phyloP scores from a whole-genome alignment of 2,888 invertebrate species.

The Pristionchus fissidentatus region DNA sequence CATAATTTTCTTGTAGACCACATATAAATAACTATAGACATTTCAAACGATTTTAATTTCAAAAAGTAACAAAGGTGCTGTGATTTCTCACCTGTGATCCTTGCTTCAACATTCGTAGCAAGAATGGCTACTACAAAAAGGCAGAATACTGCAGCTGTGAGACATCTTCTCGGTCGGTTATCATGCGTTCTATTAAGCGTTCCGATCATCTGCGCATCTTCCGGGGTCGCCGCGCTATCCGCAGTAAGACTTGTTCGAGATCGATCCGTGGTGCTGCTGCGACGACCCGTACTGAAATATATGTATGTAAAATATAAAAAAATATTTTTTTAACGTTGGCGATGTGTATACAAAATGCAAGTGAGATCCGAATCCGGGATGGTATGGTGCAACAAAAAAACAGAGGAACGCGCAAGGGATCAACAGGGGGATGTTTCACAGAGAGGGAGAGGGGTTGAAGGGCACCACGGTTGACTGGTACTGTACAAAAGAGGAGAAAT shows the following conservation, averaged over 20 bases:
- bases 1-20: too few relatives aligned
- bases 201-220: conserved; percentile 36
- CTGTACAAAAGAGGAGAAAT: background rate
- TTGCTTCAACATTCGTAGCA: background rate
- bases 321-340: background rate
- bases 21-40: too few relatives aligned
- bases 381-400: background rate
- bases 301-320: background rate
- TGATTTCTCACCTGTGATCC: background rate
- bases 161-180: background rate
- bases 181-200: background rate
- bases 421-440: background rate
- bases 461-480: background rate
- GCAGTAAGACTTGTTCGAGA: background rate
- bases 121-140: background rate
- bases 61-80: too few relatives aligned
- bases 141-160: background rate
- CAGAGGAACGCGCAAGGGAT: background rate
- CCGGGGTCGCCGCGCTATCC: conserved; percentile 17
- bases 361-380: background rate
- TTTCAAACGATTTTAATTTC: too few relatives aligned
- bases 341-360: background rate
- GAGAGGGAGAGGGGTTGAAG: background rate
- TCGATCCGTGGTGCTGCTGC: background rate
- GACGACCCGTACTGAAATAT: background rate